Base-by-base conservation (phyloP, 2,113 vertebrate genomes). In the Ceyx margarethae region DNA sequence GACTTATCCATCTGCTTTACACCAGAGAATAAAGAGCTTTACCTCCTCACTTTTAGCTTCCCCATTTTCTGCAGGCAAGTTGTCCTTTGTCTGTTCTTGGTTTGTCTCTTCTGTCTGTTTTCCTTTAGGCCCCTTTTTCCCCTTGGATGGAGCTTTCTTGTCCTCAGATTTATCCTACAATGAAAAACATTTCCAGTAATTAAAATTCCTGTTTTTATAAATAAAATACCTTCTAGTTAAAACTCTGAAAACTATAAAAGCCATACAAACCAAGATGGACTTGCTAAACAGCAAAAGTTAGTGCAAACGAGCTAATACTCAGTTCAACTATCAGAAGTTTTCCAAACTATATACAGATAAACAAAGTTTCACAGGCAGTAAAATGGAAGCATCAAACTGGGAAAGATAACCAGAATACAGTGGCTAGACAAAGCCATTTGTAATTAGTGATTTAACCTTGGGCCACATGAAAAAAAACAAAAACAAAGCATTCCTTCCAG, bases 31-130 rank as follows among this genome's bases (percentile, higher is more conserved):
- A 40, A 78, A 46, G 11, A 64, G 40, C 50, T 93, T 96, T 91
- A 99, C 98, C 94, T 99, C 98, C 81, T 98, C 98, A 17, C 82
- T 97, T 97, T 98, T 98, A 51, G 97, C 94, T 60, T 99, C 98
- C 62, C 99, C 99, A 3, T 99, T 99, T 94, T 99, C 99, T 77
- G 98, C 98, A 73, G 98, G 98, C 51, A 95, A 67, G 20, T 98
- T 98, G 85, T 98, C 98, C 88, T 98, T 97, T 54, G 96, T 79
- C 45, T 98, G 98, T 54, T 98, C 97, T 67, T 98, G 97, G 79
- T 98, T 96, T 72, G 98, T 97, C 79, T 97, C 96, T 79, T 98
- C 98, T 10, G 95, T 96, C 73, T 98, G 98, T 76, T 98, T 98
- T 43, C 98, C 97, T 97, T 99, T 99, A 61, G 97, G 97, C 68